Percentiles rank a stretch among this genome's conserved stretches.
phyloP scores from a whole-genome alignment of 2,888 invertebrate species.

The Zeuzera pyrina region DNA sequence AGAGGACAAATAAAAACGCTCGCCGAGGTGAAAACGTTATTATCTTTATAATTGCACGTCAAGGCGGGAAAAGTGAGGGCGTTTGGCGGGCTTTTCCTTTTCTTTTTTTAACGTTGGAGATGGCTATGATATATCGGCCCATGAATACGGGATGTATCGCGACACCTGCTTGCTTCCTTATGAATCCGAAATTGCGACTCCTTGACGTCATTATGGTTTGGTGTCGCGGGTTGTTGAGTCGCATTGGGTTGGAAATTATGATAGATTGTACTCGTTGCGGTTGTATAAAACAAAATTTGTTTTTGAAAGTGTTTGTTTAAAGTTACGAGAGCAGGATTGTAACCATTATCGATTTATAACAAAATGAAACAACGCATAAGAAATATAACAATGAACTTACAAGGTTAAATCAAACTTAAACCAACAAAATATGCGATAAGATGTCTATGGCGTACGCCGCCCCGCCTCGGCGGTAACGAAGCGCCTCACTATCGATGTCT shows the following conservation, averaged over 20 bases:
- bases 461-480: conserved; percentile 63
- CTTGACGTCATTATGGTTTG: conserved; percentile 42
- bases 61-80: conserved; percentile 47
- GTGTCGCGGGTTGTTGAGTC: conserved; percentile 21
- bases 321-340: no score
- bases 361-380: conserved; percentile 34
- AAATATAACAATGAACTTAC: conserved; percentile 54
- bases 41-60: conserved; percentile 74
- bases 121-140: conserved; percentile 63
- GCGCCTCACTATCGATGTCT: conserved; percentile 67
- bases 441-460: conserved; percentile 18
- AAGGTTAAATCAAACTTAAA: conserved; percentile 50
- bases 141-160: conserved; percentile 68
- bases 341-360: conserved; percentile 35
- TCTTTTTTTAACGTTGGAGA: conserved; percentile 33
- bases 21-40: conserved; percentile 68
- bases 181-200: conserved; percentile 60
- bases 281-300: no score
- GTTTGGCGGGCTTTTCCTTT: conserved; percentile 34
- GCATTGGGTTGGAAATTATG: conserved; percentile 24
- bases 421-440: conserved; percentile 60
- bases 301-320: no score
- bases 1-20: conserved; percentile 63
- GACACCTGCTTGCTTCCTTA: conserved; percentile 61
- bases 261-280: conserved; percentile 11